Base-by-base conservation (phyloP, 2,113 vertebrate species). In the Cebus imitator region DNA sequence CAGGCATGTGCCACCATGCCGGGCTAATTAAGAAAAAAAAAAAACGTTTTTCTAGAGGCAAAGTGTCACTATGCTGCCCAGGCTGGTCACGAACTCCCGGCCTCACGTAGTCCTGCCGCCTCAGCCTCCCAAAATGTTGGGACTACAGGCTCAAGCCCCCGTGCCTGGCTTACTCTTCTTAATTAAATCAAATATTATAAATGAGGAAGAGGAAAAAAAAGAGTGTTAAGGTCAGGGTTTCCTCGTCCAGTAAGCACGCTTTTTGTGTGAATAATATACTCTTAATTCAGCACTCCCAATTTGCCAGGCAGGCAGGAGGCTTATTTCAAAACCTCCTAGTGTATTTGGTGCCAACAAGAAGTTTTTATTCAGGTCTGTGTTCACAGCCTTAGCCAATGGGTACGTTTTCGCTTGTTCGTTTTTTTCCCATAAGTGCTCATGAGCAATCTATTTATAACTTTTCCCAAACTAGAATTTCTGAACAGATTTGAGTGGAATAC, bases 241-340 rank as follows among this genome's bases (percentile, higher is more conserved):
- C 90, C 92, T 79, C 83, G 87, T 91, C 17, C 20, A 72, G 87
- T 64, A 97, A 97, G 93, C 55, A 95, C 80, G 48, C 90, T 97
- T 87, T 82, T 84, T 96, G 92, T 98, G 85, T 98, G 58, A 83
- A 98, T 97, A 98, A 97, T 79, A 66, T 58, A 48, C 55, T 97
- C 91, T 72, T 96, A 97, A 70, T 76, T 86, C 72, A 96, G 64
- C 73, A 92, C 97, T 97, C 95, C 25, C 37, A 88, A 94, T 95
- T 93, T 97, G 97, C 97, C 98, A 98, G 97, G 72, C 61, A 87
- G 95, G 95, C 95, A 81, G 73, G 91, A 98, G 96, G 81, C 97
- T 98, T 73, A 82, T 83, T 96, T 97, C 87, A 98, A 97, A 97
- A 85, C 87, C n/a, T 57, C 68, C 88, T 95, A 94, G 88, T 57